phyloP scores from a whole-genome alignment of 2,888 invertebrate genomes.

The Ctenicera cuprea region DNA sequence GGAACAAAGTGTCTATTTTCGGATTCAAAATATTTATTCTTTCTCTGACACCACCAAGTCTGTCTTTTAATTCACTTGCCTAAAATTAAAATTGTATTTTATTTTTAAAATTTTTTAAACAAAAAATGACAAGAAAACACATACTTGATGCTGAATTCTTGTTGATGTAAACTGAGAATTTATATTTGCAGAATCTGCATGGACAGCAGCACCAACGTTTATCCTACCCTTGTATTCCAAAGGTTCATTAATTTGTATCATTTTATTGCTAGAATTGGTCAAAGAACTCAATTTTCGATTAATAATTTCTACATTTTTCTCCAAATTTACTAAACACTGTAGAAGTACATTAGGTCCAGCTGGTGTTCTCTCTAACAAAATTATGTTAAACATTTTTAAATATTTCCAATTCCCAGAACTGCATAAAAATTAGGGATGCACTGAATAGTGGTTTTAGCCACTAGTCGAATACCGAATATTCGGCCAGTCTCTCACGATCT shows the following conservation, averaged over 20 bases:
- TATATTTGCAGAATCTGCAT: not conserved
- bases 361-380: constrained; percentile 14
- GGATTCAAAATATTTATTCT: not conserved
- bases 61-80: not conserved
- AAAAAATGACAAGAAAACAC: constrained; percentile 6
- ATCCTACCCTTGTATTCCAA: not conserved
- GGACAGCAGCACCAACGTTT: not conserved
- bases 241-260: constrained; percentile 1
- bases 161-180: not conserved
- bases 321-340: constrained; percentile 60
- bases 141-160: not conserved
- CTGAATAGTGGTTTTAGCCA: no score
- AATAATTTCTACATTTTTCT: constrained; percentile 5
- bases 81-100: constrained; percentile 1
- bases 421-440: no score
- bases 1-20: not conserved
- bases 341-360: constrained; percentile 53
- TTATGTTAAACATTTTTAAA: not conserved
- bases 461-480: no score
- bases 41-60: not conserved
- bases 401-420: no score
- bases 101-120: no score
- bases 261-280: not conserved
- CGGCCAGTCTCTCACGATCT: no score
- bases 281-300: not conserved